These are phyloP conservation scores for Esox lucius DNA, from an alignment of 2,797 vertebrate species.

Conservation along the genomic window DNA sequence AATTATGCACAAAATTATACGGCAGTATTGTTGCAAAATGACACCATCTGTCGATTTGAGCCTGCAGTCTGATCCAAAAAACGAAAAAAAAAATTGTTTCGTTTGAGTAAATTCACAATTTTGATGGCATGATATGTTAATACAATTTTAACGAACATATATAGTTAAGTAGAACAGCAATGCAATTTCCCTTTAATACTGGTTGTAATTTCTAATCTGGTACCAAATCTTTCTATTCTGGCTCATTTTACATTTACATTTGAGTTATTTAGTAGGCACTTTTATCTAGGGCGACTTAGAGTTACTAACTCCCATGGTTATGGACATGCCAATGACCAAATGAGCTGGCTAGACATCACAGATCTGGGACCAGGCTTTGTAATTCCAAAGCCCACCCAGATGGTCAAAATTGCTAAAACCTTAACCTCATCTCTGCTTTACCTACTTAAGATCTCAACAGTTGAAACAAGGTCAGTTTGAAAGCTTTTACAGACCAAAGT, in stretches of 20 bases:
- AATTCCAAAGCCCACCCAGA: slow-evolving; percentile 16
- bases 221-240: not conserved
- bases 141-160: too few species aligned
- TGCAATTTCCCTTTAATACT: slow-evolving; percentile 14
- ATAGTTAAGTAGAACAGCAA: too few species aligned
- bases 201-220: slow-evolving; percentile 17
- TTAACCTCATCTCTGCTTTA: slow-evolving; percentile 17
- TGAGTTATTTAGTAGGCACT: too few species aligned
- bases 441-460: slow-evolving; percentile 8
- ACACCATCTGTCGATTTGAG: too few species aligned
- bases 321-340: not conserved
- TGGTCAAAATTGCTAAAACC: slow-evolving; percentile 37
- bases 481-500: not conserved
- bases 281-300: too few species aligned
- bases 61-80: too few species aligned
- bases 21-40: too few species aligned
- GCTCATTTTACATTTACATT: too few species aligned
- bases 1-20: too few species aligned
- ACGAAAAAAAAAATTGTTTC: too few species aligned
- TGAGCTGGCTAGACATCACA: not conserved
- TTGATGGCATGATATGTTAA: too few species aligned
- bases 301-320: not conserved
- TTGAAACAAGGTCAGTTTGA: slow-evolving; percentile 1
- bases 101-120: too few species aligned
- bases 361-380: not conserved